Evolutionary conservation across 2,797 vertebrate genomes (phyloP).

Genomic region (Psittacula echo): DNA sequence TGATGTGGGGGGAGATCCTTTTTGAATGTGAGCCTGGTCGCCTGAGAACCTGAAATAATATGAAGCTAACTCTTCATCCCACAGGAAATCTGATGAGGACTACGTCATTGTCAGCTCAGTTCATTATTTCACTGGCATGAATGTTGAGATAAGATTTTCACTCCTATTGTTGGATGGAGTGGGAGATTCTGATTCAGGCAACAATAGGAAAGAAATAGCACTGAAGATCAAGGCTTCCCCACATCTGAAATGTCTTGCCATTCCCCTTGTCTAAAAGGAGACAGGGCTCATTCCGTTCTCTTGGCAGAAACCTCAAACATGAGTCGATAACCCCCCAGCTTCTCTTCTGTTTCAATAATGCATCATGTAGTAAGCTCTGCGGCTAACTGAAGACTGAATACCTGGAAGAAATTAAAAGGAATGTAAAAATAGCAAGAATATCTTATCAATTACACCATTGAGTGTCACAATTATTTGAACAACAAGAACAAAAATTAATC

Average conservation of each 20-base stretch:
- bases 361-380: not conserved
- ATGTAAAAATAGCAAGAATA: constrained; percentile 7
- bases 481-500: not conserved
- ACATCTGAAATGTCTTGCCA: constrained; percentile 8
- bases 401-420: constrained; percentile 51
- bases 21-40: not conserved
- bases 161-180: constrained; percentile 15
- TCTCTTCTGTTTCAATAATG: constrained; percentile 22
- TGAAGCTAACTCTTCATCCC: constrained; percentile 24
- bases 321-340: constrained; percentile 10
- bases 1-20: not conserved
- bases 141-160: constrained; percentile 10
- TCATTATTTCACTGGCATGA: constrained; percentile 37
- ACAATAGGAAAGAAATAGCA: constrained; percentile 30
- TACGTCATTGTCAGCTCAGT: constrained; percentile 43
- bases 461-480: constrained; percentile 7
- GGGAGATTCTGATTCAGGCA: constrained; percentile 42
- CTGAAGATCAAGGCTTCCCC: not conserved
- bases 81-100: constrained; percentile 47
- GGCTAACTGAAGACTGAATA: constrained; percentile 20
- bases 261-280: not conserved
- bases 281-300: not conserved
- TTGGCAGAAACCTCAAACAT: constrained; percentile 1
- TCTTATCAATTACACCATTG: not conserved
- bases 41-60: constrained; percentile 37